These are phyloP conservation scores for Poeciliopsis turrubarensis DNA, from an alignment of 2,113 vertebrate genomes.

Conservation along the genomic window DNA sequence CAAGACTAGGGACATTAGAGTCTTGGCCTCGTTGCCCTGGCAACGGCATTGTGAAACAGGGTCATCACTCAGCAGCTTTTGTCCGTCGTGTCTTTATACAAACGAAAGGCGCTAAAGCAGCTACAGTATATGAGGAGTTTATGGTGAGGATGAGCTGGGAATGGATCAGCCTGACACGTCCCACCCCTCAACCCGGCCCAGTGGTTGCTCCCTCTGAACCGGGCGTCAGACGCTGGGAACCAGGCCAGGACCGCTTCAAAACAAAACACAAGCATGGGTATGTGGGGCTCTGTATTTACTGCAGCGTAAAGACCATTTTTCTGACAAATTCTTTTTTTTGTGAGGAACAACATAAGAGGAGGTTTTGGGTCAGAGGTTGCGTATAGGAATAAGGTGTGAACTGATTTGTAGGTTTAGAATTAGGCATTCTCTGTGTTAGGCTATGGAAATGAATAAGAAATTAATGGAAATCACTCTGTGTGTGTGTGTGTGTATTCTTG, in stretches of 20 bases:
- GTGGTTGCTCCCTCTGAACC: slow-evolving; percentile 34
- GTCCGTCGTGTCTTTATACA: slow-evolving; percentile 46
- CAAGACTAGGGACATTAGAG: slow-evolving; percentile 35
- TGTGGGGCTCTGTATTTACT: neutral
- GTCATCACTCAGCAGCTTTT: slow-evolving; percentile 61
- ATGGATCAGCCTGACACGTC: slow-evolving; percentile 31
- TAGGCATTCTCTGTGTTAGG: too few species aligned
- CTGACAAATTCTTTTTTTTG: too few species aligned
- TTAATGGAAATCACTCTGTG: neutral
- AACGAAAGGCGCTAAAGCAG: slow-evolving; percentile 7
- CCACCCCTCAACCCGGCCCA: neutral
- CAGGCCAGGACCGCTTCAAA: slow-evolving; percentile 45
- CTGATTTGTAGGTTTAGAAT: too few species aligned
- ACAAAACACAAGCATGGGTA: slow-evolving; percentile 20
- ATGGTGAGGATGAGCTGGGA: slow-evolving; percentile 26
- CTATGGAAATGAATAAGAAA: too few species aligned
- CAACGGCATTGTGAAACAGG: slow-evolving; percentile 56
- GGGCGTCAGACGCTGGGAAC: slow-evolving; percentile 38
- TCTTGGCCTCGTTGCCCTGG: slow-evolving; percentile 52
- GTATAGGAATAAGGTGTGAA: too few species aligned
- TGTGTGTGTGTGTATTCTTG: neutral
- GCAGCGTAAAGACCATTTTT: too few species aligned
- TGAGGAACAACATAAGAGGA: too few species aligned
- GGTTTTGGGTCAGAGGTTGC: too few species aligned
- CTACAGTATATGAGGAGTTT: slow-evolving; percentile 60